Evolutionary conservation across 2,797 vertebrate species (phyloP), one percentile per base, ranked within the genome.

Genomic region (Myotis pilosus): DNA sequence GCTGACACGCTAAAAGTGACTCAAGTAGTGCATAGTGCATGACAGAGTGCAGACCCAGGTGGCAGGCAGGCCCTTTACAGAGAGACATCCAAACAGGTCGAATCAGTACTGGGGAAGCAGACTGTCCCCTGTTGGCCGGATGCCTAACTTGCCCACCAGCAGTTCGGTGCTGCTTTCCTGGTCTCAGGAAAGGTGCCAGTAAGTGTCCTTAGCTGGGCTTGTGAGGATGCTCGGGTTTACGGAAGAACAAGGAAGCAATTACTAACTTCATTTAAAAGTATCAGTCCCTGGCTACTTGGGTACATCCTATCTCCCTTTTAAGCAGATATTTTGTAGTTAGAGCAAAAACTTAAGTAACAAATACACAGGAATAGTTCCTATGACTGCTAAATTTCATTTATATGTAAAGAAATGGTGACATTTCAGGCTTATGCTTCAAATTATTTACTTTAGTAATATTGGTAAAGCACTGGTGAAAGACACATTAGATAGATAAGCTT

Each of bases 371-470:
- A 12, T 0, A 3, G 5, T 64, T 72, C 72, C 82, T 33, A 38
- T 55, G 92, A 3, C 7, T 28, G 47, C 82, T 88, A 49, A 82
- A 1, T 57, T 96, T 97, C 93, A 97, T 96, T 97, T 93, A 96
- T 84, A 79, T 36, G 51, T 95, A 96, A 97, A 89, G 96, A 97
- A 96, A 79, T 17, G 49, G 92, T 94, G 95, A 94, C 94, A 96
- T 95, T 96, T 96, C 76, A 94, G 95, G 91, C 47, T 53, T 44
- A 93, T 62, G 80, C 80, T 90, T 96, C 95, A 94, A 97, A 92
- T 60, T 83, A n/a, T 76, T 71, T 92, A 91, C 13, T 8, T 53
- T 91, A 96, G 92, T 95, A 94, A 92, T 4, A 0, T 30, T 55
- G 3, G 23, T 90, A 28, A 68, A 91, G 95, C 95, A 85, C 66